These are phyloP conservation scores for Acanthopagrus latus DNA, from an alignment of 2,797 vertebrate species.

Conservation along the genomic window DNA sequence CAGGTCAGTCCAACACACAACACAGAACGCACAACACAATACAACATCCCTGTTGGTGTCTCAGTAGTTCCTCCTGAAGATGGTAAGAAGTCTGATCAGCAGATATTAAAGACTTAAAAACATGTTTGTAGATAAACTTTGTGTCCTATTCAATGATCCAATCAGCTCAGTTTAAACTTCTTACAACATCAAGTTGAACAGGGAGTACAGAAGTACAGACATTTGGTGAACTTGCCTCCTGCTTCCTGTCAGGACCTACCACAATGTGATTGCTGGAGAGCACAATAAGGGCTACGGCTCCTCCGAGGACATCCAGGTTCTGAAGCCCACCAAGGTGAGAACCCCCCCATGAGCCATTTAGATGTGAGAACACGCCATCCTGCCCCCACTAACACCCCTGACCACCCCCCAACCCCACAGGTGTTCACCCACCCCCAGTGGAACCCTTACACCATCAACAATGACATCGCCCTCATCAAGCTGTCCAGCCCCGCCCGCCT, in stretches of 20 bases:
- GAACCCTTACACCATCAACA: constrained; percentile 80
- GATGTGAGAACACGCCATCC: neutral
- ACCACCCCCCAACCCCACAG: constrained; percentile 56
- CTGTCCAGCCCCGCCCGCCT: constrained; percentile 78
- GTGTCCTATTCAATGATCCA: no score
- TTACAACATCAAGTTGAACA: neutral
- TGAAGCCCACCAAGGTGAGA: constrained; percentile 84
- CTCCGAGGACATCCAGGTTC: constrained; percentile 75
- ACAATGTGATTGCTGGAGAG: constrained; percentile 87
- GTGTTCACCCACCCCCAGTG: constrained; percentile 88
- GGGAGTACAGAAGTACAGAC: neutral
- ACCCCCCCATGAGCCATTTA: neutral
- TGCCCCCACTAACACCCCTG: fast-evolving
- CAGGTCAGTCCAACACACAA: constrained; percentile 50
- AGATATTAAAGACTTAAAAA: no score
- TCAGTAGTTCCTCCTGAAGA: neutral
- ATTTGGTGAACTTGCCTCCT: constrained; percentile 6
- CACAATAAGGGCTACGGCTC: constrained; percentile 79
- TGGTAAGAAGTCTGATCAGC: no score
- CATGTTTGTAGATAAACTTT: no score
- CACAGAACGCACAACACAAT: no score
- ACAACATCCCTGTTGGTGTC: neutral
- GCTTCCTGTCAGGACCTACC: constrained; percentile 79
- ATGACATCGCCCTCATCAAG: constrained; percentile 89
- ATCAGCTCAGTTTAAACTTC: no score